phyloP scores from a whole-genome alignment of 2,888 invertebrate species.

The Cecidostiba fungosa region DNA sequence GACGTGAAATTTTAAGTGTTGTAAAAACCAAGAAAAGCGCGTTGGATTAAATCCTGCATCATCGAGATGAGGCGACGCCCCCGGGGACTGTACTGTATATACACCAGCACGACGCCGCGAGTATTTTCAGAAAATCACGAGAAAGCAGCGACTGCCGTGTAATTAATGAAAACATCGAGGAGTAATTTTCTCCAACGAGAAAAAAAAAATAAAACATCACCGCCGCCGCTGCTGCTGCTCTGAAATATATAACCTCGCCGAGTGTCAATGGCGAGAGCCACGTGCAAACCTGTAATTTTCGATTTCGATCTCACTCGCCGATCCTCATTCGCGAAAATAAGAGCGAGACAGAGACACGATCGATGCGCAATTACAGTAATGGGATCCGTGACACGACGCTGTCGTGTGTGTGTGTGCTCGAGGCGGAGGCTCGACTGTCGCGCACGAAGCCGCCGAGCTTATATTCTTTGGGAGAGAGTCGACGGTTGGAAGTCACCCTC shows the following conservation, averaged over 20 bases:
- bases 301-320: constrained; percentile 52
- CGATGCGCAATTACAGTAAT: constrained; percentile 63
- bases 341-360: constrained; percentile 29
- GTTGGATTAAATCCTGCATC: not conserved
- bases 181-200: constrained; percentile 21
- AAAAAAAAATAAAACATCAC: constrained; percentile 26
- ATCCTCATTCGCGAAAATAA: constrained; percentile 54
- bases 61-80: not conserved
- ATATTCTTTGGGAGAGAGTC: constrained; percentile 29
- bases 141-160: not conserved
- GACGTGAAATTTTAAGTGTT: not conserved
- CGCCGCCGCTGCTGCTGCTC: not conserved
- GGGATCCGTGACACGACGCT: constrained; percentile 51
- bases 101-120: not conserved
- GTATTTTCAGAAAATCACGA: not conserved
- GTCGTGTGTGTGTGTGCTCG: not conserved
- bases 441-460: not conserved
- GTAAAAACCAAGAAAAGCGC: constrained; percentile 11
- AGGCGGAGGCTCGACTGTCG: not conserved
- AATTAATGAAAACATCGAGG: constrained; percentile 45
- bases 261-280: constrained; percentile 53
- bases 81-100: not conserved
- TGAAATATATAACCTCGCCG: constrained; percentile 18
- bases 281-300: constrained; percentile 60
- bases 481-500: constrained; percentile 50